These are phyloP conservation scores for Meghimatium bilineatum DNA, from an alignment of 2,888 invertebrate genomes.

Conservation along the genomic window DNA sequence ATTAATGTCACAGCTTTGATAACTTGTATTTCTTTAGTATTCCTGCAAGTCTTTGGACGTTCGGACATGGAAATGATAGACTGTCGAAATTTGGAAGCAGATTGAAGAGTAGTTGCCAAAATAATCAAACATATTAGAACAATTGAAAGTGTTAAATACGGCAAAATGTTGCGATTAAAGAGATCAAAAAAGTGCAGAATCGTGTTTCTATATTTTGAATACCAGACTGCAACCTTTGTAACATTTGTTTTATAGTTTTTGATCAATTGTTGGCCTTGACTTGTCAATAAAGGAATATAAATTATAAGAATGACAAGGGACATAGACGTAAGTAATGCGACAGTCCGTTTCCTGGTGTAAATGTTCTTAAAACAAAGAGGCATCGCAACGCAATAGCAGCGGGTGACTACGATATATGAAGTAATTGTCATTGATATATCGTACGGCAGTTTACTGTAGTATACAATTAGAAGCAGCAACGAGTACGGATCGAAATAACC, in stretches of 20 bases:
- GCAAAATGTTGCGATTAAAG: background rate
- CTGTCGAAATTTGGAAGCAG: background rate
- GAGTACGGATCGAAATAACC: background rate
- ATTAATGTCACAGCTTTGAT: background rate
- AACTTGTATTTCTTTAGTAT: background rate
- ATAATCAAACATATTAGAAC: background rate
- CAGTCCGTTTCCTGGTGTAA: background rate
- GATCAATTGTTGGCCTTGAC: background rate
- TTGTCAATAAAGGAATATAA: background rate
- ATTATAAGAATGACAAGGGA: background rate
- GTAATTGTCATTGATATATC: background rate
- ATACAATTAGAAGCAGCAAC: background rate
- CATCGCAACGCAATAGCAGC: background rate
- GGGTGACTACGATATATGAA: background rate
- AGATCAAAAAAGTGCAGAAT: background rate
- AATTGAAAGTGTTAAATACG: background rate
- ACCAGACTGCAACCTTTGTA: background rate
- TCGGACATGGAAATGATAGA: background rate
- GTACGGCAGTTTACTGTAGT: background rate
- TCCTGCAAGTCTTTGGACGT: background rate
- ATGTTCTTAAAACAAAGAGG: background rate
- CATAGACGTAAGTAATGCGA: background rate
- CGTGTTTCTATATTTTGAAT: background rate
- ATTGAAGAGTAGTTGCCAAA: background rate
- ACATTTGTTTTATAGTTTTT: background rate